phyloP scores from a whole-genome alignment of 2,888 invertebrate genomes.

The Erebia palarica region DNA sequence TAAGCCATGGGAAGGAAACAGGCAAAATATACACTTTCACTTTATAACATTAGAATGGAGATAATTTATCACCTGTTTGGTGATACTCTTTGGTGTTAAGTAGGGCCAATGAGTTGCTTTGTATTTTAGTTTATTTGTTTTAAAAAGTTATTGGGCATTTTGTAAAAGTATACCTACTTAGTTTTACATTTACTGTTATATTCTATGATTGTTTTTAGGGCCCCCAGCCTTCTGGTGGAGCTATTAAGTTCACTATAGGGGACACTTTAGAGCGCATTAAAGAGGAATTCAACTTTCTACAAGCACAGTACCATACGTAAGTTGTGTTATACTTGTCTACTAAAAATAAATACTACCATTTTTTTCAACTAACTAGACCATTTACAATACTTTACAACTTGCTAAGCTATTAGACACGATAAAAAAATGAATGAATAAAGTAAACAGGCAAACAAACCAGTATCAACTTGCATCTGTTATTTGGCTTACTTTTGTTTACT shows the following conservation, averaged over 20 bases:
- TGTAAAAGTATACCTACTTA: neutral
- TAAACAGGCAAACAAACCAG: too few species aligned
- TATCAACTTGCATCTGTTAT: too few species aligned
- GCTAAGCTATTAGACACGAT: too few species aligned
- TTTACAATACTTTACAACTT: too few species aligned
- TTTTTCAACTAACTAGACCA: too few species aligned
- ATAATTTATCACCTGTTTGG: too few species aligned
- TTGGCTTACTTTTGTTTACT: too few species aligned
- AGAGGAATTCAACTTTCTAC: slow-evolving; percentile 97
- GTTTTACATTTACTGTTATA: neutral
- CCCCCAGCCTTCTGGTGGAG: slow-evolving; percentile 93
- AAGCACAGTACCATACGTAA: slow-evolving; percentile 97
- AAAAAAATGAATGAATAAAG: too few species aligned
- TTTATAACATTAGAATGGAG: neutral
- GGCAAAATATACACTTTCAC: too few species aligned
- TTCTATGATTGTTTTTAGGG: slow-evolving; percentile 80
- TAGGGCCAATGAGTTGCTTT: neutral
- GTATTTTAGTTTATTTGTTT: neutral
- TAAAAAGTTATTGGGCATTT: neutral
- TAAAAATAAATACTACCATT: neutral
- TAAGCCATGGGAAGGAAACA: too few species aligned
- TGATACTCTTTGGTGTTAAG: neutral
- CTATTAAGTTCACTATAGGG: slow-evolving; percentile 95
- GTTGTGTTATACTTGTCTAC: slow-evolving; percentile 57
- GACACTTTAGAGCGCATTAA: slow-evolving; percentile 97